Evolutionary conservation across 64 coral and sea anemone genomes (phyloP).

Genomic region (Actinia equina): DNA sequence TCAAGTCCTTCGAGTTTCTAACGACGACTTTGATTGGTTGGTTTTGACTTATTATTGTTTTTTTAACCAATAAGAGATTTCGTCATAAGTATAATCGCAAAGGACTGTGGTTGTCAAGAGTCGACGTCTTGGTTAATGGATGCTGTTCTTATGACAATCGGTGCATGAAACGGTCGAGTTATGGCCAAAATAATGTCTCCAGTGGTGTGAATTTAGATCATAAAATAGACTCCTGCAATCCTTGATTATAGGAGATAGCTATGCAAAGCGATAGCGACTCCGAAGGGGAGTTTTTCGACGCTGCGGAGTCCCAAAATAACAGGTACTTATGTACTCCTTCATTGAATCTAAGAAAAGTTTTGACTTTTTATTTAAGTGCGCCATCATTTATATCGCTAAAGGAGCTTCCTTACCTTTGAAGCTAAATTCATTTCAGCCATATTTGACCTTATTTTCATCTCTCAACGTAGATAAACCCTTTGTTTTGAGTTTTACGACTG

Average conservation of each 20-base stretch:
- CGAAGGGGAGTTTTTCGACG: conserved; percentile 86
- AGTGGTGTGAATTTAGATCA: not conserved
- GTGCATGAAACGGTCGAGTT: not conserved
- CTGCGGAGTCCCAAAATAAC: conserved; percentile 57
- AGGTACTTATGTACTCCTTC: not conserved
- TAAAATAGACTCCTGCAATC: not conserved
- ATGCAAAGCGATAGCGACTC: conserved; percentile 89
- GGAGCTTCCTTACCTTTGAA: not conserved
- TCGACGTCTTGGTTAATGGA: conserved; percentile 18
- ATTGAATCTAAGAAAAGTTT: conserved; percentile 8
- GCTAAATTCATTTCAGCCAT: not conserved
- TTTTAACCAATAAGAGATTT: not conserved
- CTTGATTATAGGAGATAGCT: not conserved
- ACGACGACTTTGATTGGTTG: not conserved
- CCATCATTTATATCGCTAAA: not conserved
- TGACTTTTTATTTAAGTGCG: conserved; percentile 1
- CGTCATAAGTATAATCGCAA: conserved; percentile 12
- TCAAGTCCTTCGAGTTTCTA: not conserved
- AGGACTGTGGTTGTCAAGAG: conserved; percentile 21
- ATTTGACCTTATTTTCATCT: not conserved
- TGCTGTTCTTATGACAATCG: not conserved
- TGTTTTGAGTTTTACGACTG: not conserved
- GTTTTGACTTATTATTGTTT: not conserved
- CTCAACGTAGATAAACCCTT: not conserved
- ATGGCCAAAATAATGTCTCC: not conserved